A percentile compares a stretch with the other conserved stretches of the same genome.
Evolutionary conservation across 2,888 invertebrate species (phyloP).

Genomic region (Mimachlamys varia): DNA sequence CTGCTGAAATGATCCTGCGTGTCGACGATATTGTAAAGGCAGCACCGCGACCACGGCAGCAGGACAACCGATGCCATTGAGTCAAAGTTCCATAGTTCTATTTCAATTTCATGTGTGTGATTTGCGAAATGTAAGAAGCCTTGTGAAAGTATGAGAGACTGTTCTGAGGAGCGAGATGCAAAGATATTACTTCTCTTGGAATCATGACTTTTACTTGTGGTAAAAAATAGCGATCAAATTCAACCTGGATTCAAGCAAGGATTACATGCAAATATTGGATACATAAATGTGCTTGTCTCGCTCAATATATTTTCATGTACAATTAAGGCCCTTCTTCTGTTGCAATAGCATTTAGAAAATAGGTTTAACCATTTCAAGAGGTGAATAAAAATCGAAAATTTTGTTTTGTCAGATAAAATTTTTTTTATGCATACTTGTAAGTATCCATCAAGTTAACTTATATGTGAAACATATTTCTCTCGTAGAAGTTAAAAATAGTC

Average conservation of each 20-base stretch:
- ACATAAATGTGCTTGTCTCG: background rate
- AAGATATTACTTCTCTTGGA: background rate
- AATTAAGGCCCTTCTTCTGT: too few species aligned
- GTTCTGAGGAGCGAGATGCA: background rate
- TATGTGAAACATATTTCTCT: too few species aligned
- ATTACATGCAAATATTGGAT: background rate
- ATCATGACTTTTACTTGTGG: too few species aligned
- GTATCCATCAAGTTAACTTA: too few species aligned
- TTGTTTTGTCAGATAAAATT: too few species aligned
- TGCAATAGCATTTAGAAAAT: too few species aligned
- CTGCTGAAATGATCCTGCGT: conserved; percentile 98
- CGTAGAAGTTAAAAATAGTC: too few species aligned
- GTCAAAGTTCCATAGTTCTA: background rate
- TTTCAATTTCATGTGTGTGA: conserved; percentile 22
- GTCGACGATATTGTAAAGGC: conserved; percentile 98
- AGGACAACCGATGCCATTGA: conserved; percentile 84
- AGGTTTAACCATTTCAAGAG: too few species aligned
- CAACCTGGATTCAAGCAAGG: background rate
- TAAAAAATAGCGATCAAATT: background rate
- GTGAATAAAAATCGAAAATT: too few species aligned
- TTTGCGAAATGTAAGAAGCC: background rate
- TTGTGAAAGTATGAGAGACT: background rate
- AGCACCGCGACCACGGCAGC: conserved; percentile 86
- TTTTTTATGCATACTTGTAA: too few species aligned
- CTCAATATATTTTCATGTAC: background rate